Evolutionary conservation across 2,113 vertebrate species (phyloP), one percentile per base, ranked within the genome.

Genomic region (Amblyopsis rosae): DNA sequence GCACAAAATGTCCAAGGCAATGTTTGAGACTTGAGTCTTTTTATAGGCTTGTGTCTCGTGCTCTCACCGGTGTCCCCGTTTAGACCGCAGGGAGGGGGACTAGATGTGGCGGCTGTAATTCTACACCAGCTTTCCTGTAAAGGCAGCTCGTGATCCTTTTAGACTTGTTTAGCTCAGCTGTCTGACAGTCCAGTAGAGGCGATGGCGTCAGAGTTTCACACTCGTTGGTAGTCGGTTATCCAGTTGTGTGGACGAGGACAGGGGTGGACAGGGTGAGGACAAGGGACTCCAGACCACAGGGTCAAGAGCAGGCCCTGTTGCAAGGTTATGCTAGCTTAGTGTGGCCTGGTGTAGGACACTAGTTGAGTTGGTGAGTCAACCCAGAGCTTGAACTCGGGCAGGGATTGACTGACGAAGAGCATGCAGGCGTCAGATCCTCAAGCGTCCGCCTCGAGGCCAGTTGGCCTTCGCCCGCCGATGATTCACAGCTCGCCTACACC

Each of bases 31-130:
- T 19, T 26, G 26, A 26, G 57, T 77, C 90, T 91, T 90, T 90
- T 91, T 89, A 88, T 89, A 91, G 86, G 54, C 54, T 35, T 12
- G 68, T 55, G 71, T 81, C 79, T 71, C 75, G 81, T 84, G 79
- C 79, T 78, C 77, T 58, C 77, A 77, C 65, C 46, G 58, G 54
- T 85, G 73, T 85, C 54, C 12, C n/a, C 50, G 12, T 54, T 54
- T n/a, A 12, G 13, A 7, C 15, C 70, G 59, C 65, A 62, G 72
- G 63, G 66, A 55, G 65, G 6, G 16, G 49, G 67, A 12, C 8
- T 33, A 7, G 77, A 62, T 33, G 3, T 33, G 67, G 67, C 60
- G 60, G 51, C 57, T 75, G 90, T 86, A 91, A 91, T 79, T 79
- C 69, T 70, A 91, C 75, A 75, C 79, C 76, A 1, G 8, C 53